phyloP scores from a whole-genome alignment of 1,140 invertebrate genomes.

The Glossosoma conforme region DNA sequence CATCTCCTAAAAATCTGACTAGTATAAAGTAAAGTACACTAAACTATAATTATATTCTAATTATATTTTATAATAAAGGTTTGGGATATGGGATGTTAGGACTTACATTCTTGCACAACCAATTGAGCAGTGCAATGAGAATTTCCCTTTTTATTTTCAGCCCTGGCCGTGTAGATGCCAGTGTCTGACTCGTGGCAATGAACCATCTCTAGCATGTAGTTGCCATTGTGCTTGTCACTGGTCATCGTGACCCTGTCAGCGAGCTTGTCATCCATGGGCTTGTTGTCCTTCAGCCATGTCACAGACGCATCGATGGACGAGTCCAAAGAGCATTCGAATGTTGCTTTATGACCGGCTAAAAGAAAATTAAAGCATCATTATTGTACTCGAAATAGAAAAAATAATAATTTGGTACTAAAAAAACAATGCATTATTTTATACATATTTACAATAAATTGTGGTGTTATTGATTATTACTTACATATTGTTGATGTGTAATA shows the following conservation, averaged over 20 bases:
- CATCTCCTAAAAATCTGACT: too few relatives aligned
- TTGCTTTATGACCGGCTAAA: constrained; percentile 78
- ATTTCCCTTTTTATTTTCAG: constrained; percentile 75
- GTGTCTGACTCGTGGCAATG: constrained; percentile 77
- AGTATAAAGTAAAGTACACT: too few relatives aligned
- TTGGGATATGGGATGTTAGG: too few relatives aligned
- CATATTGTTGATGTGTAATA: too few relatives aligned
- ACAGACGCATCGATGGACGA: constrained; percentile 53
- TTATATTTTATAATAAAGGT: too few relatives aligned
- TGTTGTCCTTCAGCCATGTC: constrained; percentile 88
- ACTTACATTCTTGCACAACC: constrained; percentile 75
- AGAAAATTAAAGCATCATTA: too few relatives aligned
- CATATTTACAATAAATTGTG: too few relatives aligned
- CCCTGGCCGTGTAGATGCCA: constrained; percentile 87
- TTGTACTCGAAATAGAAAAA: too few relatives aligned
- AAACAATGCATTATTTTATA: too few relatives aligned
- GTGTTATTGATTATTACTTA: too few relatives aligned
- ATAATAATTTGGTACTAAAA: too few relatives aligned
- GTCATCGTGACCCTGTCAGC: constrained; percentile 68
- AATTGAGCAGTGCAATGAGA: constrained; percentile 79
- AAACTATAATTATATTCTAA: too few relatives aligned
- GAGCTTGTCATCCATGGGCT: constrained; percentile 69
- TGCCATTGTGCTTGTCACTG: constrained; percentile 46
- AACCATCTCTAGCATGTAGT: constrained; percentile 69
- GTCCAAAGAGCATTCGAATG: constrained; percentile 74